Base-by-base conservation (phyloP, 2,797 vertebrate species). In the Aphelocoma californica region DNA sequence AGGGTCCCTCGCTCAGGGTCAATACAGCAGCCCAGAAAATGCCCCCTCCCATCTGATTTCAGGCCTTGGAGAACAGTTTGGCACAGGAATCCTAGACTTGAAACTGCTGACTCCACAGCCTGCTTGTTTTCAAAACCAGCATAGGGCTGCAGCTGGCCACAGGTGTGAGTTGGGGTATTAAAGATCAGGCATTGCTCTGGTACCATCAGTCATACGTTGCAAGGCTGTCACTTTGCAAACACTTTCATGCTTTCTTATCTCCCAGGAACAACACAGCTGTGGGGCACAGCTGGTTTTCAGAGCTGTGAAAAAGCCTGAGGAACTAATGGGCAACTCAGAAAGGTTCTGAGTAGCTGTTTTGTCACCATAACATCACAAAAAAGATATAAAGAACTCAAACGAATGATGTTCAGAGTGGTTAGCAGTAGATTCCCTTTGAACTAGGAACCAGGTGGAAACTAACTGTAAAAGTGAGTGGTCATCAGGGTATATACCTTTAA, bases 1-100 rank as follows among this genome's bases (percentile, higher is more conserved):
- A 20, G 25, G 10, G 9, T 73, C 40, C 20, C 19, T 48, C 0
- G 0, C 19, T 38, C 57, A 51, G n/a, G 40, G 44, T 60, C 26
- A 65, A 12, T 9, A 38, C 12, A 36, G 10, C 31, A 88, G 26
- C 65, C 65, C 24, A 38, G 58, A 65, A 67, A 84, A 75, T 13
- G 14, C 18, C 50, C 28, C 18, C 31, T 61, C 17, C 54, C 4
- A 0, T 13, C 44, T 3, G 1, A 19, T 58, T 90, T 34, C 73
- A 64, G 79, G 32, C 34, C 31, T 57, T 15, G 26, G 61, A 90
- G 61, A 81, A 50, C 14, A 62, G 36, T 24, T 61, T 82, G 53
- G 80, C 65, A 70, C 20, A 56, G 70, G 34, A 64, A 81, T 38
- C 7, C 2, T 3, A 72, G 54, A 18, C 23, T 38, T 54, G 64